Conservation (phyloP, 2,797 vertebrate genomes). For the Micropoecilia bifurca region DNA sequence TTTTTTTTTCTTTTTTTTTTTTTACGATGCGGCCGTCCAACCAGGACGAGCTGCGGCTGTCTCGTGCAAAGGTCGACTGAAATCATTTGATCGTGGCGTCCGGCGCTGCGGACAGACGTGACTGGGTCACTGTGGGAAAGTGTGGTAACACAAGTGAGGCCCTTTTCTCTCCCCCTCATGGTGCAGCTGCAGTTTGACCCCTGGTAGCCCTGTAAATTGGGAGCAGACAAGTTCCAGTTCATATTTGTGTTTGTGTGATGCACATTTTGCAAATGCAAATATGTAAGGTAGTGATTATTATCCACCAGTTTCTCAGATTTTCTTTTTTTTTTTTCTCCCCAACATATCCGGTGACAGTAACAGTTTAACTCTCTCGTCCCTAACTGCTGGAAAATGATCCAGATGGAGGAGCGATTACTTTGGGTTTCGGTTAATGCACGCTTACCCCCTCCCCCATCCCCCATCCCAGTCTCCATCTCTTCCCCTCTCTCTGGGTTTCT, state of each 20-base stretch:
- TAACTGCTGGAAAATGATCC: conserved; percentile 58
- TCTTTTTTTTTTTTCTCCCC: not conserved
- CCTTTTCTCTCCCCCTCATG: conserved; percentile 21
- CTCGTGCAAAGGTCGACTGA: conserved; percentile 13
- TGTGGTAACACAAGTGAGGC: conserved; percentile 38
- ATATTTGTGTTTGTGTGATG: not conserved
- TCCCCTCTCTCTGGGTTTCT: conserved; percentile 35
- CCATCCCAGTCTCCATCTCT: conserved; percentile 34
- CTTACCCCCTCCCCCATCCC: conserved; percentile 61
- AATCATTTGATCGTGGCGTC: conserved; percentile 36
- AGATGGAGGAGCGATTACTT: conserved; percentile 71
- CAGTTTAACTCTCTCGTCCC: conserved; percentile 33
- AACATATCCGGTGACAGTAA: not conserved
- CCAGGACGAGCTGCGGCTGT: not conserved
- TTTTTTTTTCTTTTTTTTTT: not conserved
- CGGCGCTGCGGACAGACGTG: conserved; percentile 19
- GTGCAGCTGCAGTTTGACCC: conserved; percentile 22
- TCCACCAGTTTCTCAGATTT: not conserved
- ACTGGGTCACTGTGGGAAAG: conserved; percentile 42
- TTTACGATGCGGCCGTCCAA: not conserved
- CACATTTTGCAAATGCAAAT: not conserved
- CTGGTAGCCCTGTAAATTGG: not conserved
- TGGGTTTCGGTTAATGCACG: conserved; percentile 60
- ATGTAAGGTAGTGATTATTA: not conserved
- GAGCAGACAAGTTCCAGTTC: not conserved